Base-by-base conservation (phyloP, 2,797 vertebrate species). In the Podarcis lilfordi region DNA sequence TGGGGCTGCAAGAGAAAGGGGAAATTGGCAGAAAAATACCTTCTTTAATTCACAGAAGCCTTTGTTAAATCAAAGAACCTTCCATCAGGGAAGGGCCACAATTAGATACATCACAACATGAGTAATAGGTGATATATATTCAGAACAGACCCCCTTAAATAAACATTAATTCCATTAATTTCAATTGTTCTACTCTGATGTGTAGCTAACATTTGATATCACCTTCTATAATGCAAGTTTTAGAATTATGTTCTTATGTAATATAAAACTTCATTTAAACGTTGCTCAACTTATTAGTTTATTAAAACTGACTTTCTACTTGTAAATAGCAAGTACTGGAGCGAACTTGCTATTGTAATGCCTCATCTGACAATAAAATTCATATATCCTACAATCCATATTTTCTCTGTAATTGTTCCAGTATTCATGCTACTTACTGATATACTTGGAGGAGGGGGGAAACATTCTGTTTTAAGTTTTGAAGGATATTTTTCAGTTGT, bases 391-490 rank as follows among this genome's bases (percentile, higher is more conserved):
- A 72, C 89, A 8, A 35, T 68, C 3, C 86, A 23, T 89, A 71
- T 85, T 93, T 90, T 55, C 11, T 74, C 89, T 84, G 1, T 77
- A 64, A 32, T 91, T 35, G 17, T 29, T 85, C 29, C 29, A 92
- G 79, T 89, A 78, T 92, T 32, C 2, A 9, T 89, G 27, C 86
- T 90, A 89, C 80, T 80, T 88, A 25, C 50, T 69, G 8, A 64
- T 89, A 2, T 74, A 27, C 74, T 90, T 69, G 3, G 1, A 1
- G 35, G 23, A 9, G 10, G 4, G 1, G 9, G 11, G 1, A 84
- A 8, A 17, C 0, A 92, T 86, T 89, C 77, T 86, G 25, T 40
- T 85, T 87, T 92, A 87, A 59, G 1, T 91, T 94, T 95, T 76
- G 74, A 64, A 64, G n/a, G 90, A 8, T 55, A 74, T 89, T 85